Evolutionary conservation across 2,113 vertebrate species (phyloP), one percentile per base, ranked within the genome.

Genomic region (Odontophorus gujanensis): DNA sequence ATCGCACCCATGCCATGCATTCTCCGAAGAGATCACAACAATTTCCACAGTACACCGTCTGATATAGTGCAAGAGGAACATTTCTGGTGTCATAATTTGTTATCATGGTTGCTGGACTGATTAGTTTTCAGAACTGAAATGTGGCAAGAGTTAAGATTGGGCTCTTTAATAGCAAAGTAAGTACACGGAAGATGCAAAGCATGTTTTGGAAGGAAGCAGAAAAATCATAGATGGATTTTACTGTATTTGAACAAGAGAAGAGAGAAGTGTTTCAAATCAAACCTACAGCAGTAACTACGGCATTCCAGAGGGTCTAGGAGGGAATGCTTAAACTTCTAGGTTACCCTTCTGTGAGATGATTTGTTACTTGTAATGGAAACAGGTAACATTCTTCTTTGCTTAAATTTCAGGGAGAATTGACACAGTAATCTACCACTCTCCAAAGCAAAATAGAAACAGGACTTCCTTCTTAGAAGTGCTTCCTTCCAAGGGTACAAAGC

Each of bases 251-350:
- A 58, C 11, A 14, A 5, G 43, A 51, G 66, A 53, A 81, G 67
- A 65, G 47, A 81, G 86, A 91, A 88, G 95, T 96, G 87, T 87
- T 97, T 87, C 87, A 69, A 94, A 89, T 96, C 95, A 96, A 91
- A 92, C 61, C 13, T 86, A 74, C 59, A 73, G 26, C 55, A 76
- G 58, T 71, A 93, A 85, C 0, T 2, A 53, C 88, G 84, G 71
- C 57, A 81, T 85, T 92, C 78, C 89, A 83, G 16, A 63, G 20
- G 38, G 36, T 61, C 81, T 71, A 47, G 22, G 63, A 83, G 63
- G 84, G 80, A 94, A 91, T 76, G 10, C 59, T 96, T 85, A 95
- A 90, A 66, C 79, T 93, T 91, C 58, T 65, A 90, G 25, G 24
- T 94, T 84, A 72, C 63, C 66, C 78, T 94, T 89, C 61, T 84